Base-by-base conservation (phyloP, 2,113 vertebrate species). In the Physeter macrocephalus region DNA sequence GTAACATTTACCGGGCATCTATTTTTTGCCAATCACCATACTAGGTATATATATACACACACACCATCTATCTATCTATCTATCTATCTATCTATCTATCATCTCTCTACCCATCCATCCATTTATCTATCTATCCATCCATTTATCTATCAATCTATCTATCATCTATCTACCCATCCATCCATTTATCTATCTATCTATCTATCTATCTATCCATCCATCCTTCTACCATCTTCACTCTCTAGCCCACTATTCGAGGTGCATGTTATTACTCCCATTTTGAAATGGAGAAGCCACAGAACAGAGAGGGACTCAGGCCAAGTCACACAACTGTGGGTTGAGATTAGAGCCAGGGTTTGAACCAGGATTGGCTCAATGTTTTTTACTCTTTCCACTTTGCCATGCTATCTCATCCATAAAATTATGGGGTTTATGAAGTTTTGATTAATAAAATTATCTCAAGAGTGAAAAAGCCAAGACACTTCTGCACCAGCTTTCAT, bases 101-200 rank as follows among this genome's bases (percentile, higher is more conserved):
- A n/a, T n/a, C n/a, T n/a, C n/a, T n/a, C n/a, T n/a, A n/a, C n/a
- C n/a, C n/a, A n/a, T n/a, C n/a, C 62, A 61, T 61, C 59, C 18
- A 54, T 18, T 17, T 9, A 25, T 85, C 43, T 52, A 31, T 87
- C 6, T 43, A n/a, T n/a, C n/a, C n/a, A n/a, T n/a, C n/a, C n/a
- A n/a, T n/a, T n/a, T n/a, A n/a, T n/a, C n/a, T n/a, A n/a, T n/a
- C n/a, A n/a, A 11, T 75, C 18, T n/a, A 39, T 71, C 23, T 12
- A 25, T 71, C 21, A 10, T 49, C 83, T 66, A 4, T 84, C 6
- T 49, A 23, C 34, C 11, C 31, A 31, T 64, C n/a, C 62, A 61
- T 61, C 59, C 18, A 54, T 18, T 17, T 54, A 18, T 6, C 57
- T 1, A 12, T 69, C 8, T 0, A 3, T 6, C 9, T 1, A 6